Conservation (phyloP, 2,888 invertebrate species). For the Ormyrus rosae region DNA sequence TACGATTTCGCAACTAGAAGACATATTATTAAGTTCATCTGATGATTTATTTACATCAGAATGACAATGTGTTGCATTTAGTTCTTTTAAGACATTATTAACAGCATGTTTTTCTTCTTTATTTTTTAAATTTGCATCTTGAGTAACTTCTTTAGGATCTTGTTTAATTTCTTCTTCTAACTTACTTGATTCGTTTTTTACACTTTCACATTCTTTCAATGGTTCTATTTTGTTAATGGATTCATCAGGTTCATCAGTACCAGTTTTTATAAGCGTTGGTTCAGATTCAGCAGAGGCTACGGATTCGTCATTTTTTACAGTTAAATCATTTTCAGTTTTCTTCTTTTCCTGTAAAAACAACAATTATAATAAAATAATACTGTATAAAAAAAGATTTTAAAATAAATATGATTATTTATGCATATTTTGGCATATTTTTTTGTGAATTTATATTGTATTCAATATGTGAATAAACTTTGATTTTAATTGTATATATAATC, state of each 20-base stretch:
- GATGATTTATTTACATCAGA: neutral
- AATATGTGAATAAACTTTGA: neutral
- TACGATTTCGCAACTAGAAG: neutral
- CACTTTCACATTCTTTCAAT: conserved; percentile 1
- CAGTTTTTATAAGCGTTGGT: neutral
- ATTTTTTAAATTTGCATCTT: conserved; percentile 22
- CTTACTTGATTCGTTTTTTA: conserved; percentile 8
- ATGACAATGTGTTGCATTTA: conserved; percentile 5
- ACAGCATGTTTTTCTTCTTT: neutral
- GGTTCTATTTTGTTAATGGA: neutral
- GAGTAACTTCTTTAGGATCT: conserved; percentile 18
- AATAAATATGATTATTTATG: no score
- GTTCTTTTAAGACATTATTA: conserved; percentile 16
- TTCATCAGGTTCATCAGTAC: neutral
- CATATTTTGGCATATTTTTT: no score
- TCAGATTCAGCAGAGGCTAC: neutral
- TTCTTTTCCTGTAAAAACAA: conserved; percentile 2
- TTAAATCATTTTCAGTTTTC: neutral
- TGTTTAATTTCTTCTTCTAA: conserved; percentile 3
- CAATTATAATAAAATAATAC: neutral
- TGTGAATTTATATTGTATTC: neutral
- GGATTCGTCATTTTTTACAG: neutral
- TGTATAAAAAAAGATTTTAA: neutral
- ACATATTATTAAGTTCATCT: conserved; percentile 14
- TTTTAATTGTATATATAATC: neutral